phyloP scores from a whole-genome alignment of 2,797 vertebrate species.

The Apodemus agrarius region DNA sequence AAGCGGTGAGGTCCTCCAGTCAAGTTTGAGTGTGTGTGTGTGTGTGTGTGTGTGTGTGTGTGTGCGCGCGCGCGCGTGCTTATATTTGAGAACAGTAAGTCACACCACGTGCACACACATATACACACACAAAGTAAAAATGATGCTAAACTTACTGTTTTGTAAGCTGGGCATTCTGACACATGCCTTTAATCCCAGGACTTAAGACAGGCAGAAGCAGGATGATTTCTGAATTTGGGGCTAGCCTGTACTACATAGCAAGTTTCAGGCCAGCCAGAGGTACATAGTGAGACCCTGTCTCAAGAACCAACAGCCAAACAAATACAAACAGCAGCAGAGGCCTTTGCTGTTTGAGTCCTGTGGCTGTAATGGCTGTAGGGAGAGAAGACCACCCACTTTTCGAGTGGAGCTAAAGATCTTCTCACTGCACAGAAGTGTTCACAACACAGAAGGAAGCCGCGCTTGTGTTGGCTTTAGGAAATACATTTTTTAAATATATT shows the following conservation, averaged over 20 bases:
- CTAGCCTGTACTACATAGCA: background rate
- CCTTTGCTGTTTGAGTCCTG: background rate
- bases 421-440: slow-evolving; percentile 47
- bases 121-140: background rate
- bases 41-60: background rate
- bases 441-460: slow-evolving; percentile 8
- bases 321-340: background rate
- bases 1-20: background rate
- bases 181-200: background rate
- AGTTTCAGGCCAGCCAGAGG: background rate
- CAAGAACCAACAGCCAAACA: background rate
- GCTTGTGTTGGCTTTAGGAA: background rate
- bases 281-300: background rate
- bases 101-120: background rate
- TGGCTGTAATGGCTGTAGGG: background rate
- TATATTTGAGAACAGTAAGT: background rate
- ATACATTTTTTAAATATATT: background rate
- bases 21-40: background rate
- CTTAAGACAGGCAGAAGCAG: background rate
- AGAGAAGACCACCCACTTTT: background rate
- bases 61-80: rapidly evolving
- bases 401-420: slow-evolving; percentile 20
- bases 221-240: background rate
- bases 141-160: background rate
- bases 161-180: background rate